Base-by-base conservation (phyloP, 2,113 vertebrate species). In the Pelobates fuscus region DNA sequence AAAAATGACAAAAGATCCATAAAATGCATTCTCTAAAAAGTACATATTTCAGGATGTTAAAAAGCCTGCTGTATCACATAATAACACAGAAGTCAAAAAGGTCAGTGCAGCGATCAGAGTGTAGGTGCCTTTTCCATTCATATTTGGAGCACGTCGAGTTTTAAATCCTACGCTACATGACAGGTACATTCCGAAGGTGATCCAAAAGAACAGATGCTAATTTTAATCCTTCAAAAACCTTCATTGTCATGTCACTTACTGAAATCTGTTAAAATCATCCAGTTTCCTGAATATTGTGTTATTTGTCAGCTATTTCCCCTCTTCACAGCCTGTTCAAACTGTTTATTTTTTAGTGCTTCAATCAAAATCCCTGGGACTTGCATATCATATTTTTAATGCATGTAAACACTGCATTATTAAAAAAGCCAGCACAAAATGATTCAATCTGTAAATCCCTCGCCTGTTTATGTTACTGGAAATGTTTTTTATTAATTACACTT, bases 51-150 rank as follows among this genome's bases (percentile, higher is more conserved):
- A n/a, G n/a, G n/a, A n/a, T n/a, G n/a, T n/a, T n/a, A n/a, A n/a
- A n/a, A n/a, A n/a, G n/a, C n/a, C n/a, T n/a, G n/a, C n/a, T 18
- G 21, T 69, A 5, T 57, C 12, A 23, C 21, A 69, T 55, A 57
- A 57, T 69, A 15, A 11, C 67, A 41, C 67, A 69, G 67, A 41
- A 58, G 37, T 18, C 24, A 15, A 52, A 69, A 69, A 69, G 67
- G 52, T 69, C 30, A 30, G 58, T 69, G 41, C 67, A 69, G 29
- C 55, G 17, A 54, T 69, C 29, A 37, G 55, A 41, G 49, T 32
- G 67, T 57, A 69, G 52, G 67, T 25, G 67, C 46, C 58, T 54
- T 69, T 49, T 27, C 41, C 49, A 24, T 29, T 55, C 52, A 32
- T 25, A 24, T 10, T 44, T 67, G 10, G 43, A 15, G 49, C 64